These are phyloP conservation scores for Zingel zingel DNA, from an alignment of 2,113 vertebrate species.

Conservation along the genomic window DNA sequence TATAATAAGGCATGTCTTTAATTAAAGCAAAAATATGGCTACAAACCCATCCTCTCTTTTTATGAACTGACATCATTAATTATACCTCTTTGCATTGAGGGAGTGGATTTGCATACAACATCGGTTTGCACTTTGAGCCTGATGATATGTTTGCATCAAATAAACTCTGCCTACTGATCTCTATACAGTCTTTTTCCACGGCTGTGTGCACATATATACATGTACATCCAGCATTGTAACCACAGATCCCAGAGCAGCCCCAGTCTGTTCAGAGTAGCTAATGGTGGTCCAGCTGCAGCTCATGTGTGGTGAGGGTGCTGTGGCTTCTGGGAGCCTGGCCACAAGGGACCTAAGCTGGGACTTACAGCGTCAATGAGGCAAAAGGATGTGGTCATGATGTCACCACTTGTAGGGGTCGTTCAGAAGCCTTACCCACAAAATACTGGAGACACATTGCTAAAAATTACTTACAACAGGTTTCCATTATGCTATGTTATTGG, in stretches of 20 bases:
- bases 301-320: conserved; percentile 83
- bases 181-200: conserved; percentile 80
- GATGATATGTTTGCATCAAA: conserved; percentile 85
- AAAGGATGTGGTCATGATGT: conserved; percentile 86
- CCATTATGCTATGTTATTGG: conserved; percentile 73
- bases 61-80: conserved; percentile 83
- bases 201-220: conserved; percentile 69
- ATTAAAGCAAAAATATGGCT: conserved; percentile 78
- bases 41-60: conserved; percentile 74
- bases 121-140: conserved; percentile 75
- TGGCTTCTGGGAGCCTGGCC: conserved; percentile 81
- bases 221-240: conserved; percentile 70
- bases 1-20: conserved; percentile 77
- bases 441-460: conserved; percentile 75
- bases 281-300: conserved; percentile 85
- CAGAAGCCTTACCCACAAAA: conserved; percentile 79
- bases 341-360: conserved; percentile 76
- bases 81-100: conserved; percentile 78
- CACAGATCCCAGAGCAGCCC: conserved; percentile 71
- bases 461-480: conserved; percentile 79
- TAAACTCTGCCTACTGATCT: conserved; percentile 85
- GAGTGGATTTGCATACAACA: conserved; percentile 84
- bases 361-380: conserved; percentile 72
- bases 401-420: conserved; percentile 78
- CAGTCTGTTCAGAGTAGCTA: conserved; percentile 73